A percentile compares a stretch with the other conserved stretches of the same genome.
These are phyloP conservation scores for Sacculina carcini DNA, from an alignment of 2,888 invertebrate genomes.

Conservation along the genomic window DNA sequence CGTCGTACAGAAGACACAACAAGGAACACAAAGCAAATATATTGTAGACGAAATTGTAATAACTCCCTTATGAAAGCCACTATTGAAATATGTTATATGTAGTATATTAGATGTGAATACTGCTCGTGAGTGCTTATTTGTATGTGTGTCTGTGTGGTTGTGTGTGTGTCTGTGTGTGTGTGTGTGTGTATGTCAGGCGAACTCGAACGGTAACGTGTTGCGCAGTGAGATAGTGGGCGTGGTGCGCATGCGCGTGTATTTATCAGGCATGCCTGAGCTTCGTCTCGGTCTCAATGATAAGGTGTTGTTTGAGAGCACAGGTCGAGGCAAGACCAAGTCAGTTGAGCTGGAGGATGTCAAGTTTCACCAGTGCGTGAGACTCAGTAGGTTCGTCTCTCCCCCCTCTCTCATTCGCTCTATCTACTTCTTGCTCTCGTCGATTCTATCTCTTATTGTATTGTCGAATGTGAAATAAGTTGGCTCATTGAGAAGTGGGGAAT, in stretches of 20 bases:
- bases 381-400: constrained; percentile 37
- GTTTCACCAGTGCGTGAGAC: constrained; percentile 89
- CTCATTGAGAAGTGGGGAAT: too few species aligned
- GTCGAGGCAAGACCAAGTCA: constrained; percentile 86
- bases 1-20: too few species aligned
- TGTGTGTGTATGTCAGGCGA: constrained; percentile 28
- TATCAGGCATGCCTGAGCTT: constrained; percentile 95
- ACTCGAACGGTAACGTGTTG: constrained; percentile 85
- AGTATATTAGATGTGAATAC: too few species aligned
- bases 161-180: too few species aligned
- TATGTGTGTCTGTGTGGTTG: too few species aligned
- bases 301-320: constrained; percentile 85
- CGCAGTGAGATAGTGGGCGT: constrained; percentile 94
- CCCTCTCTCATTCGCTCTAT: not conserved
- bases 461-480: too few species aligned
- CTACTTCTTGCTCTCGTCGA: not conserved
- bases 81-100: constrained; percentile 2
- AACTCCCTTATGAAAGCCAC: too few species aligned
- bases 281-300: constrained; percentile 91
- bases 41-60: too few species aligned
- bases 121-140: too few species aligned
- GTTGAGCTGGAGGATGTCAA: constrained; percentile 96
- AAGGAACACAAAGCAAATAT: too few species aligned
- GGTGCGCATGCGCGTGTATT: constrained; percentile 92
- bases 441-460: not conserved